These are phyloP conservation scores for Orchestes rusci DNA, from an alignment of 2,888 invertebrate species.

Conservation along the genomic window DNA sequence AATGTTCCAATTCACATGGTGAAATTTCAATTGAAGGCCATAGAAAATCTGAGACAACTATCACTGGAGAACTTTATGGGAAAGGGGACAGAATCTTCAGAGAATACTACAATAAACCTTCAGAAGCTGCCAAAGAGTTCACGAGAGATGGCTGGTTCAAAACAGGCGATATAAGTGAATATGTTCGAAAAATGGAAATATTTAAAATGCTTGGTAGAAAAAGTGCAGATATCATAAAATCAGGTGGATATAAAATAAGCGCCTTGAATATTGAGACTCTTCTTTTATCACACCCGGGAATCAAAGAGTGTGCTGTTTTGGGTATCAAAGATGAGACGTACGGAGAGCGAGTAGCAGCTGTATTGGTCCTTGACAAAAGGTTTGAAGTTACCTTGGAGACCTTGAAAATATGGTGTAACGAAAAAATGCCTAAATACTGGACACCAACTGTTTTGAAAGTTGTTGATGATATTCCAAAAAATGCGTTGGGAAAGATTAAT, in stretches of 20 bases:
- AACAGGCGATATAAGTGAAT: constrained; percentile 77
- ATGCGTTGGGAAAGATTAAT: constrained; percentile 83
- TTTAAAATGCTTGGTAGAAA: constrained; percentile 76
- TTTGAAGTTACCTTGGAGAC: constrained; percentile 7
- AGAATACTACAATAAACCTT: constrained; percentile 71
- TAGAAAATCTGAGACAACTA: no score
- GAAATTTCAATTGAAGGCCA: no score
- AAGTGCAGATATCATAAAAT: constrained; percentile 80
- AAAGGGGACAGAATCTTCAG: constrained; percentile 61
- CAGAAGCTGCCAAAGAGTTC: constrained; percentile 63
- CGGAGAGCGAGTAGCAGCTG: constrained; percentile 69
- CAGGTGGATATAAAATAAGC: constrained; percentile 80
- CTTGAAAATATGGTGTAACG: constrained; percentile 27
- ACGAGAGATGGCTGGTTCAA: constrained; percentile 80
- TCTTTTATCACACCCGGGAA: constrained; percentile 63
- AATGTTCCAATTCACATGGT: constrained; percentile 32
- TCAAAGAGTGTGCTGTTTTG: constrained; percentile 71
- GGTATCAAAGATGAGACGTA: constrained; percentile 62
- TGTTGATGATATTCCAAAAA: constrained; percentile 65
- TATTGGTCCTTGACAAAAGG: constrained; percentile 32
- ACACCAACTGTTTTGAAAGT: constrained; percentile 59
- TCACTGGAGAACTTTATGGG: constrained; percentile 55
- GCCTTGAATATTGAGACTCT: constrained; percentile 78
- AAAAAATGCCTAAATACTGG: constrained; percentile 62
- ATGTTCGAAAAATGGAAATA: constrained; percentile 45